Conservation (phyloP, 2,888 invertebrate genomes). For the Protodeltote pygarga region DNA sequence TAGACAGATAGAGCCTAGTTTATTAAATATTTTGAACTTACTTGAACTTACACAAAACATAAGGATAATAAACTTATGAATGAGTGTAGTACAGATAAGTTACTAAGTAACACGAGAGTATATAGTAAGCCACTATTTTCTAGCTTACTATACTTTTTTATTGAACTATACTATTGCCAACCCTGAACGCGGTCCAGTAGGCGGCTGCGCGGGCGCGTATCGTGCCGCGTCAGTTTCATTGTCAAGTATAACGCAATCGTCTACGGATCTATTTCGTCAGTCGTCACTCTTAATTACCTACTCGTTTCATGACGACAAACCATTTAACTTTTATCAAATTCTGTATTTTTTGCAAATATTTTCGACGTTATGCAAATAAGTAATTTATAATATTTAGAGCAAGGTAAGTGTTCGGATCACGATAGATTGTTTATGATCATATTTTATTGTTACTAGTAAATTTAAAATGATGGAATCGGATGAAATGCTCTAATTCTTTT, state of each 20-base stretch:
- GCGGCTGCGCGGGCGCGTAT: constrained; percentile 42
- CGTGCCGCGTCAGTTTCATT: constrained; percentile 59
- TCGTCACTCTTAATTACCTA: constrained; percentile 56
- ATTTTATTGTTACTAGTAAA: neutral
- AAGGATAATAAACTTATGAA: too few species aligned
- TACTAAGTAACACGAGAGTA: too few species aligned
- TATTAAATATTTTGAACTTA: too few species aligned
- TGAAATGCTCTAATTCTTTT: neutral
- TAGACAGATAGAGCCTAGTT: too few species aligned
- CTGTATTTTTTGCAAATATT: constrained; percentile 42
- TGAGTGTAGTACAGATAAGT: too few species aligned
- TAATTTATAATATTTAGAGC: constrained; percentile 29
- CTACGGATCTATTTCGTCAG: constrained; percentile 52
- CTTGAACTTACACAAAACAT: too few species aligned
- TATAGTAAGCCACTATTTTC: too few species aligned
- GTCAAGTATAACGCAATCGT: constrained; percentile 64
- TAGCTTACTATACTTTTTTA: too few species aligned
- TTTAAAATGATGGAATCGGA: too few species aligned
- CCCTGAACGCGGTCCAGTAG: constrained; percentile 26
- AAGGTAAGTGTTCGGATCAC: constrained; percentile 33
- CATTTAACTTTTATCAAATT: constrained; percentile 42
- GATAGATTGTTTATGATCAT: constrained; percentile 8
- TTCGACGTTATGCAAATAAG: constrained; percentile 42
- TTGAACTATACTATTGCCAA: constrained; percentile 4
- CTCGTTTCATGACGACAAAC: constrained; percentile 49